A percentile compares a stretch with the other conserved stretches of the same genome.
phyloP scores from a whole-genome alignment of 2,113 vertebrate genomes.

The Sisor rabdophorus region DNA sequence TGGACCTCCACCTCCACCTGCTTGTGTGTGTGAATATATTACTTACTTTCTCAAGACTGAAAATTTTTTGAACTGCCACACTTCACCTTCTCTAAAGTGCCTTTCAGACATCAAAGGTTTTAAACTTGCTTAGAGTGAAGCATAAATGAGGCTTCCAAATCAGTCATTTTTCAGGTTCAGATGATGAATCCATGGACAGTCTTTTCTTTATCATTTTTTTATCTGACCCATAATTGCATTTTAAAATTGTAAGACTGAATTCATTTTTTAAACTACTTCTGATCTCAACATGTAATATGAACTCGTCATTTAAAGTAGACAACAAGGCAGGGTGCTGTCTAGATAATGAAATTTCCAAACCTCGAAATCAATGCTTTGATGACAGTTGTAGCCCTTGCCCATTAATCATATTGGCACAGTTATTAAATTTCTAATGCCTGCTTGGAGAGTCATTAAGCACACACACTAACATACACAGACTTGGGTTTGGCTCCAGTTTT shows the following conservation, averaged over 20 bases:
- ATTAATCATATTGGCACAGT: slow-evolving; percentile 46
- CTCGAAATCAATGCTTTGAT: slow-evolving; percentile 31
- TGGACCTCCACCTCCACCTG: too few species aligned
- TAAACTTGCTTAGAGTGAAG: not conserved
- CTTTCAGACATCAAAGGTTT: not conserved
- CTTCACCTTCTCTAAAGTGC: not conserved
- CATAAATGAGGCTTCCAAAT: not conserved
- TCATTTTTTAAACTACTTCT: slow-evolving; percentile 13
- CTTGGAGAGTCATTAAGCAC: slow-evolving; percentile 29
- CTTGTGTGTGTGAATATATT: not conserved
- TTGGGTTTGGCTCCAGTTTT: slow-evolving; percentile 20
- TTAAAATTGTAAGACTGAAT: slow-evolving; percentile 3
- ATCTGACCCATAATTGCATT: slow-evolving; percentile 7
- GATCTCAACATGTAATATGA: not conserved
- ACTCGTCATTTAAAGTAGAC: slow-evolving; percentile 30
- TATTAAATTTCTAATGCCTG: slow-evolving; percentile 46
- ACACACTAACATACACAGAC: slow-evolving; percentile 16
- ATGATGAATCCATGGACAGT: not conserved
- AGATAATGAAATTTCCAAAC: slow-evolving; percentile 25
- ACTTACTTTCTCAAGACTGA: not conserved
- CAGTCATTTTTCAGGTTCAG: slow-evolving; percentile 2
- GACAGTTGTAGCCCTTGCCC: slow-evolving; percentile 24
- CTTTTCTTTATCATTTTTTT: not conserved
- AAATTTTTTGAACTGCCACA: not conserved
- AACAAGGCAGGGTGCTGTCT: slow-evolving; percentile 28